Base-by-base conservation (phyloP, 2,888 invertebrate genomes). In the Epinotia brunnichana region DNA sequence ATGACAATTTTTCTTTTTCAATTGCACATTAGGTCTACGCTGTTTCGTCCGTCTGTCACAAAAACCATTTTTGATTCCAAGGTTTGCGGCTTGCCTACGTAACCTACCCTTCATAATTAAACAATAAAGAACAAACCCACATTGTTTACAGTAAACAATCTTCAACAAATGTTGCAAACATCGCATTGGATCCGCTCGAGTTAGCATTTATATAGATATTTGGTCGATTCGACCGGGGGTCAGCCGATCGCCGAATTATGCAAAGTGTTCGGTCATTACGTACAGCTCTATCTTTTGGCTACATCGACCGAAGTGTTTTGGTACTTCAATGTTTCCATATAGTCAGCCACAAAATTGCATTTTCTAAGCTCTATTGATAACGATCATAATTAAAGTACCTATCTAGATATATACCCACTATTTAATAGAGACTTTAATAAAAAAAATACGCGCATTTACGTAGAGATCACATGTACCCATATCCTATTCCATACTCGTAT, bases 251-350 rank as follows among this genome's bases (percentile, higher is more conserved):
- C 79, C 85, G 82, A 88, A 92, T 92, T 92, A 92, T 91, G 91
- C 89, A 92, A 92, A 92, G 89, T 88, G 88, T 84, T 83, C 87
- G 83, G 90, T 91, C 92, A 92, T 92, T 91, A 90, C 85, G 83
- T 82, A 88, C 85, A 83, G 80, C 81, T 87, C 84, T 85, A 87
- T 88, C 84, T 85, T 80, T 76, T 63, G 69, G 74, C 19, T 62
- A 70, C 74, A 79, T 63, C 48, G 74, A 64, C 17, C 4, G 29
- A 41, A 5, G 0, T 0, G 66, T 70, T 70, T 88, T 89, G 89
- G 85, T 88, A 85, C 84, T 88, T 85, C 59, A 5, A 13, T 9
- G 10, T 9, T 17, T n/a, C 2, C 9, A 1, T 19, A 24, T 24
- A 2, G 1, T 24, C n/a, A n/a, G 21, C 21, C 21, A 24, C n/a